phyloP scores from a whole-genome alignment of 2,113 vertebrate genomes.

The Psilopogon haemacephalus region DNA sequence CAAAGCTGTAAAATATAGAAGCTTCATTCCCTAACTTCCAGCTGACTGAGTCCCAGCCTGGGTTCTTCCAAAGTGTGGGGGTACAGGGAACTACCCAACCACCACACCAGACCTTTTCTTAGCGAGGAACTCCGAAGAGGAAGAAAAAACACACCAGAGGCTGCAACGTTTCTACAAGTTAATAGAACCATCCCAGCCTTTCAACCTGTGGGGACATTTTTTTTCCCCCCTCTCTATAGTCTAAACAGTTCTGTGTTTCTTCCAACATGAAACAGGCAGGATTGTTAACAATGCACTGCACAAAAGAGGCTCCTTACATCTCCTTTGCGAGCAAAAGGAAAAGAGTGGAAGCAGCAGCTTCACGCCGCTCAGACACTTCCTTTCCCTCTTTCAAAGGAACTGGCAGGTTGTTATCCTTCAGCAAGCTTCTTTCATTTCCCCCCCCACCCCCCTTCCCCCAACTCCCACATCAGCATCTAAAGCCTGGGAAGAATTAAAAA shows the following conservation, averaged over 20 bases:
- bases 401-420: constrained; percentile 12
- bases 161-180: not conserved
- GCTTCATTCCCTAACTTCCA: too few relatives aligned
- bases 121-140: not conserved
- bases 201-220: rapidly evolving
- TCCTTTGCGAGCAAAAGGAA: not conserved
- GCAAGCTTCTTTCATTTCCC: not conserved
- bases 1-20: too few relatives aligned
- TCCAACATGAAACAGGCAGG: not conserved
- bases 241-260: not conserved
- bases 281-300: not conserved
- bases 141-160: not conserved
- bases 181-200: not conserved
- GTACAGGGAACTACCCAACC: too few relatives aligned
- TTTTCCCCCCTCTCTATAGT: not conserved
- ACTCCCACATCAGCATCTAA: not conserved
- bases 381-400: not conserved
- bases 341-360: not conserved
- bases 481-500: not conserved
- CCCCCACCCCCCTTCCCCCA: too few relatives aligned
- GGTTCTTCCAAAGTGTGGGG: too few relatives aligned
- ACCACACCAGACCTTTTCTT: not conserved
- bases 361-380: not conserved
- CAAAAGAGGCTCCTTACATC: not conserved
- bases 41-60: too few relatives aligned